Evolutionary conservation across 1,140 invertebrate species (phyloP).

Genomic region (Drosophila rhopaloa): DNA sequence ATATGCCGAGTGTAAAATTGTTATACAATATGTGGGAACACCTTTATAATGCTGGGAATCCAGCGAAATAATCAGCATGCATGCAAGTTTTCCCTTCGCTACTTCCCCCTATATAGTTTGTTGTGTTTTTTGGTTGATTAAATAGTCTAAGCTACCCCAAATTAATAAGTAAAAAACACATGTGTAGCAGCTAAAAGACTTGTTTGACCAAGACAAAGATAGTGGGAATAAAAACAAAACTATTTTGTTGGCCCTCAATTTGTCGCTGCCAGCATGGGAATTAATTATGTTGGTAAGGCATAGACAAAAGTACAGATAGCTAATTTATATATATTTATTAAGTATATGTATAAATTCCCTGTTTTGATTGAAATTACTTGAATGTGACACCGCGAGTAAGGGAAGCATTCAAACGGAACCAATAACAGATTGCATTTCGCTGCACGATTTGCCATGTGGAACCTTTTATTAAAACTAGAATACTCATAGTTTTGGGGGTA

Average conservation of each 20-base stretch:
- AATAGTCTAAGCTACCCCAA: slow-evolving; percentile 5
- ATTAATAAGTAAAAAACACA: slow-evolving; percentile 11
- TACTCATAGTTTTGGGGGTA: neutral
- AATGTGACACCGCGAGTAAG: neutral
- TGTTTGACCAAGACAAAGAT: slow-evolving; percentile 31
- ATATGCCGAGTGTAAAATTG: neutral
- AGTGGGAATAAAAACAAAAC: slow-evolving; percentile 34
- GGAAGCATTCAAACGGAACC: slow-evolving; percentile 17
- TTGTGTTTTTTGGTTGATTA: neutral
- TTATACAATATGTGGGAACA: slow-evolving; percentile 5
- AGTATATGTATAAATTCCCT: neutral
- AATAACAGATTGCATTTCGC: slow-evolving; percentile 23
- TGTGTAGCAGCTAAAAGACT: slow-evolving; percentile 25
- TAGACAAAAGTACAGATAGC: slow-evolving; percentile 16
- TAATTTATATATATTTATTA: slow-evolving; percentile 17
- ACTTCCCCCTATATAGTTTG: neutral
- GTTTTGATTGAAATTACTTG: slow-evolving; percentile 20
- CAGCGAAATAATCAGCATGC: neutral
- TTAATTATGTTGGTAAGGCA: slow-evolving; percentile 29
- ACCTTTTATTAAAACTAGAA: slow-evolving; percentile 7
- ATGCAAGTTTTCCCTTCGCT: neutral
- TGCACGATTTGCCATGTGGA: neutral
- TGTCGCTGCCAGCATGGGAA: slow-evolving; percentile 22
- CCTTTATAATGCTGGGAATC: slow-evolving; percentile 4
- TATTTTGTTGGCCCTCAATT: slow-evolving; percentile 39